Conservation (phyloP, 2,797 vertebrate genomes). For the Smutsia gigantea region DNA sequence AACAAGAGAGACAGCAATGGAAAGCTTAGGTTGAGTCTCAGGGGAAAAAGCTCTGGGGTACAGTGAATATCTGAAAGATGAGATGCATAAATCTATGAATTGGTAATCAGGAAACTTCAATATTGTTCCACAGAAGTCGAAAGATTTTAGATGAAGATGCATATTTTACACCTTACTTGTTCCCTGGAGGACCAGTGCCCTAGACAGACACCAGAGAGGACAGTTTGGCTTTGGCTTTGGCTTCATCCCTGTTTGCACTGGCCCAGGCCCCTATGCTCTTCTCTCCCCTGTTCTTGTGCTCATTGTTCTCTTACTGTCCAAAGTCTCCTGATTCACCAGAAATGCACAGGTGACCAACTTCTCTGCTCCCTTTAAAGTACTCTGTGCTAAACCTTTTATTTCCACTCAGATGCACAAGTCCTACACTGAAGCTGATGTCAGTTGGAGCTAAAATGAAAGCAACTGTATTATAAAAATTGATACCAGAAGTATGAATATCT, state of each 20-base stretch:
- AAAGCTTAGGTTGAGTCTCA: background rate
- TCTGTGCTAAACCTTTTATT: background rate
- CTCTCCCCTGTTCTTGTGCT: background rate
- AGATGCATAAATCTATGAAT: background rate
- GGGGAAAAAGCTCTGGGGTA: background rate
- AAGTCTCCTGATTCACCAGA: background rate
- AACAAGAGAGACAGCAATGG: background rate
- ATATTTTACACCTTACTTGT: background rate
- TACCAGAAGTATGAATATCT: background rate
- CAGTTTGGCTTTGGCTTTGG: background rate
- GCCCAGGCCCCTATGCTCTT: background rate
- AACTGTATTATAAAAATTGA: background rate
- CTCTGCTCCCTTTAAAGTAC: background rate
- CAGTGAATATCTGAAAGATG: background rate
- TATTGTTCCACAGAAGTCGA: background rate
- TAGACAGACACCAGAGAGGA: background rate
- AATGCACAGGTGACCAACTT: accelerated
- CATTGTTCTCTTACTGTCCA: background rate
- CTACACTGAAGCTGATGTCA: background rate
- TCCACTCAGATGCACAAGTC: background rate
- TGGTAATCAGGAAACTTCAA: background rate
- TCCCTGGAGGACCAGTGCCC: background rate
- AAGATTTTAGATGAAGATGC: background rate
- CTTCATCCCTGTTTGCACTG: background rate
- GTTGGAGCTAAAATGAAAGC: background rate